These are phyloP conservation scores for Ceyx melanurus DNA, from an alignment of 2,113 vertebrate genomes.

Conservation along the genomic window DNA sequence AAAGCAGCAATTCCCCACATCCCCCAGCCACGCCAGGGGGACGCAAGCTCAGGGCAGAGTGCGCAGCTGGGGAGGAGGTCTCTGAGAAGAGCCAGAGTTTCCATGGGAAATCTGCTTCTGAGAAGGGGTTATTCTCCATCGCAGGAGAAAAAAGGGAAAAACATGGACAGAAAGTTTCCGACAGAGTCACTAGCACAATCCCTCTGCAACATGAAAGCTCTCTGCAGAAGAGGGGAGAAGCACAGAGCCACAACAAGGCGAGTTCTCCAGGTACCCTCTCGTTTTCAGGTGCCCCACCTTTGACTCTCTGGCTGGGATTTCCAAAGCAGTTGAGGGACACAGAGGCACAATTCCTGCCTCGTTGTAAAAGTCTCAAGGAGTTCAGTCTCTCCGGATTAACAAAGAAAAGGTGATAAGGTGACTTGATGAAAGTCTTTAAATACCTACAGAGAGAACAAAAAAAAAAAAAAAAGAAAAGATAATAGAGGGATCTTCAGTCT, in stretches of 20 bases:
- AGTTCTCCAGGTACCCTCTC: constrained; percentile 28
- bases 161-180: background rate
- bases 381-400: constrained; percentile 56
- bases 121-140: background rate
- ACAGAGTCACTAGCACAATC: background rate
- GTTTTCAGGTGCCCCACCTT: constrained; percentile 51
- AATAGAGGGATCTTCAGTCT: constrained; percentile 47
- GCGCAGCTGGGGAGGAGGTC: background rate
- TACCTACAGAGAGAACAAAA: constrained; percentile 55
- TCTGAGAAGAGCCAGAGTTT: background rate
- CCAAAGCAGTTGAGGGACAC: constrained; percentile 42
- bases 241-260: background rate
- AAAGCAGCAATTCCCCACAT: fast-evolving
- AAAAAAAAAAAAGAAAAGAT: constrained; percentile 5
- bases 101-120: background rate
- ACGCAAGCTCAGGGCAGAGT: background rate
- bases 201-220: background rate
- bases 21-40: background rate
- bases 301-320: constrained; percentile 7
- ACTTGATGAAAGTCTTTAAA: constrained; percentile 62
- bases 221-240: background rate
- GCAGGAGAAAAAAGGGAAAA: background rate
- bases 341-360: constrained; percentile 42
- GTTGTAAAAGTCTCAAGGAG: constrained; percentile 57
- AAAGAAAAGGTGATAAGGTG: constrained; percentile 65